phyloP scores from a whole-genome alignment of 1,140 invertebrate genomes.

The Aphelenchoides fujianensis region DNA sequence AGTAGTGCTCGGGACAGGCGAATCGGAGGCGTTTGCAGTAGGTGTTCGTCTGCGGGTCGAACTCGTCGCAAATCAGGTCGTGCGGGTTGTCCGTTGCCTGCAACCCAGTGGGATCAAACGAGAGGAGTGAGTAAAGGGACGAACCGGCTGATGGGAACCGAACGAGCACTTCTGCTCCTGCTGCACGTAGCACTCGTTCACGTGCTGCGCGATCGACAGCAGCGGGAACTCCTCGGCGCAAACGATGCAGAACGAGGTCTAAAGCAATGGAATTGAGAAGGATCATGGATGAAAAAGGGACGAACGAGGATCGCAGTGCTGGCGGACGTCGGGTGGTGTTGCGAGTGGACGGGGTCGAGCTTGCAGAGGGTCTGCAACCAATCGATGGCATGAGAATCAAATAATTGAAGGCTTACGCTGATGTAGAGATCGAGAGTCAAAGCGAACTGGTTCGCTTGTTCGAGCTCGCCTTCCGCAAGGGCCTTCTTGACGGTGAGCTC shows the following conservation, averaged over 20 bases:
- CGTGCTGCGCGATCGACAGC: slow-evolving; percentile 50
- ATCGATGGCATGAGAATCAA: too few relatives aligned
- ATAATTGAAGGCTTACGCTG: not conserved
- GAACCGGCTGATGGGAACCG: slow-evolving; percentile 73
- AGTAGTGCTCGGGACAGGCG: slow-evolving; percentile 93
- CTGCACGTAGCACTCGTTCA: slow-evolving; percentile 67
- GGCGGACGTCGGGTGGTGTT: too few relatives aligned
- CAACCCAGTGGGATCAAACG: slow-evolving; percentile 65
- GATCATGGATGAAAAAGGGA: too few relatives aligned
- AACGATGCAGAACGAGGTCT: slow-evolving; percentile 43
- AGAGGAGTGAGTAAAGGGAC: too few relatives aligned
- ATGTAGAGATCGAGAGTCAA: not conserved
- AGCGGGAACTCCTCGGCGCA: slow-evolving; percentile 39
- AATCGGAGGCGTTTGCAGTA: slow-evolving; percentile 93
- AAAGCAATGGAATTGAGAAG: not conserved
- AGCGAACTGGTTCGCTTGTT: not conserved
- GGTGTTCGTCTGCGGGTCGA: slow-evolving; percentile 79
- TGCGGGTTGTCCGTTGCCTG: slow-evolving; percentile 65
- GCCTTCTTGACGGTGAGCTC: slow-evolving; percentile 17
- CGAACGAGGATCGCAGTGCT: too few relatives aligned
- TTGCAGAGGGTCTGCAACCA: too few relatives aligned
- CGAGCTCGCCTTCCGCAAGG: slow-evolving; percentile 20
- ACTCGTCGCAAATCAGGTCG: slow-evolving; percentile 92
- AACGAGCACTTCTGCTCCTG: slow-evolving; percentile 95
- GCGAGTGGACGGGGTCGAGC: too few relatives aligned